A percentile compares a stretch with the other conserved stretches of the same genome.
Conservation (phyloP, 2,888 invertebrate genomes). For the Dryobota labecula region DNA sequence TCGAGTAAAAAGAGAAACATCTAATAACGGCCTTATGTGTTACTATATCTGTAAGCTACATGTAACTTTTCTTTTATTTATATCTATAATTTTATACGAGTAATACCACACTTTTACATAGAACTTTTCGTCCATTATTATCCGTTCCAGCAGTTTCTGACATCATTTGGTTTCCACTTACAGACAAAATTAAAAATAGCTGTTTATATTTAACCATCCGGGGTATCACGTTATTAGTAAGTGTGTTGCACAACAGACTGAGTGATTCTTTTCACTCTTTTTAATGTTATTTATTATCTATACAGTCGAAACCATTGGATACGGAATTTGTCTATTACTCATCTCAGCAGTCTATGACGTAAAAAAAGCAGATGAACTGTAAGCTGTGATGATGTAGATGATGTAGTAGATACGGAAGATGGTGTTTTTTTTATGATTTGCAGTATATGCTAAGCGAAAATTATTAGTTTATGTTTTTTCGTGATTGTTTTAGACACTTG, state of each 20-base stretch:
- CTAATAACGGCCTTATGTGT: too few species aligned
- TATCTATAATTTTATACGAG: not conserved
- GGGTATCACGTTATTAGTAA: constrained; percentile 4
- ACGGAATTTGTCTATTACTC: constrained; percentile 33
- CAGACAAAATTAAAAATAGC: constrained; percentile 37
- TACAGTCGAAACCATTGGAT: not conserved
- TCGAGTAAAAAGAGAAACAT: too few species aligned
- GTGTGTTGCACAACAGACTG: constrained; percentile 40
- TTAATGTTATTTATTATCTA: constrained; percentile 40
- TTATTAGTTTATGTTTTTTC: not conserved
- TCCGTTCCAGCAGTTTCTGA: constrained; percentile 27
- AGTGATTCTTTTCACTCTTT: constrained; percentile 20
- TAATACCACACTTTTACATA: constrained; percentile 12
- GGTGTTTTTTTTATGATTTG: not conserved
- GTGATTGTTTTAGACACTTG: not conserved
- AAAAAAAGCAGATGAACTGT: not conserved
- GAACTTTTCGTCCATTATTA: constrained; percentile 11
- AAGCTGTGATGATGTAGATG: not conserved
- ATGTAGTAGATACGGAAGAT: not conserved
- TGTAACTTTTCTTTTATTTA: not conserved
- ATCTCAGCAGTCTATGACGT: constrained; percentile 15
- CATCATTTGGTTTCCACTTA: constrained; percentile 25
- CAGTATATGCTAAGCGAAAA: not conserved
- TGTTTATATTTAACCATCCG: constrained; percentile 42
- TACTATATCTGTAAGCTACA: too few species aligned